These are phyloP conservation scores for Helicolenus hilgendorfi DNA, from an alignment of 2,797 vertebrate species.

Conservation along the genomic window DNA sequence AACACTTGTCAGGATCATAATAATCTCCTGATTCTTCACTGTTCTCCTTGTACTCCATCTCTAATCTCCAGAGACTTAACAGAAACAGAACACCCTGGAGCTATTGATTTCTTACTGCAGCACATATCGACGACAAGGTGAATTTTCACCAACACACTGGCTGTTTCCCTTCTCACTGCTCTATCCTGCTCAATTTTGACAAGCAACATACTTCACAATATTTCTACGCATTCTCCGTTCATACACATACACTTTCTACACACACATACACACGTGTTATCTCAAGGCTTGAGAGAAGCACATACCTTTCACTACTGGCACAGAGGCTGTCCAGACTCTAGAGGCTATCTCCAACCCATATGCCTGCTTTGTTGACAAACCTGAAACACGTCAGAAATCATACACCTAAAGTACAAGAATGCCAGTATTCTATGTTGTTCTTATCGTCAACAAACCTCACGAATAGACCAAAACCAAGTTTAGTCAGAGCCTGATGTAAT, in stretches of 20 bases:
- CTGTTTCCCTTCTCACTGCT: not conserved
- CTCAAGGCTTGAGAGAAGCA: not conserved
- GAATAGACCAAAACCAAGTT: not conserved
- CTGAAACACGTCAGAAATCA: slow-evolving; percentile 61
- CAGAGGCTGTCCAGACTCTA: slow-evolving; percentile 83
- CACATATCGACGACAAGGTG: not conserved
- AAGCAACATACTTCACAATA: not conserved
- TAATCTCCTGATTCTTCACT: not conserved
- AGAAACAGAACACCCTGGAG: not conserved
- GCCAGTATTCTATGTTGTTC: not conserved
- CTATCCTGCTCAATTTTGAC: not conserved
- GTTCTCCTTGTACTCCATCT: not conserved
- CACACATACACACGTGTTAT: not conserved
- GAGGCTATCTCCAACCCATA: slow-evolving; percentile 75
- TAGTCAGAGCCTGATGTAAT: not conserved
- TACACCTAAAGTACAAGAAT: not conserved
- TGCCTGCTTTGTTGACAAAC: slow-evolving; percentile 70
- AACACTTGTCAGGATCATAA: not conserved
- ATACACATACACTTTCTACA: not conserved
- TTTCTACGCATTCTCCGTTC: not conserved
- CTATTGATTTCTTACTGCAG: not conserved
- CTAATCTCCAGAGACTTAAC: not conserved
- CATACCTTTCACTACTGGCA: slow-evolving; percentile 83
- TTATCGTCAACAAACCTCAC: not conserved
- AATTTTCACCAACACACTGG: not conserved